Base-by-base conservation (phyloP, 2,888 invertebrate species). In the Tenthredo distinguenda region DNA sequence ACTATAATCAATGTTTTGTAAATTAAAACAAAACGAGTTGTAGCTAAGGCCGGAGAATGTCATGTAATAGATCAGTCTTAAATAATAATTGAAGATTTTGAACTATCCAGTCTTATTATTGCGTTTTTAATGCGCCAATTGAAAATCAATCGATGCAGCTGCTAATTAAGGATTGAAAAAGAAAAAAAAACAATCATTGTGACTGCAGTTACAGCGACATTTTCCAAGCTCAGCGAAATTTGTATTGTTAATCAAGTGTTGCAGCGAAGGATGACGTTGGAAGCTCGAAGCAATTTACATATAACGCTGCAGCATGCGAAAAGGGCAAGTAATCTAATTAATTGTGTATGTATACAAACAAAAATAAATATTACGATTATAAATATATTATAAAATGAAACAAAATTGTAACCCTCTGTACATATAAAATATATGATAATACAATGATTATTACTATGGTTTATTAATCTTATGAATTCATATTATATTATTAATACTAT, bases 401-500 rank as follows among this genome's bases (percentile, higher is more conserved):
- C 89, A 91, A 93, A 91, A 93, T 91, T 93, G 92, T 93, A 93
- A 90, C 92, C 93, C 91, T 92, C 92, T 93, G 93, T 93, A 93
- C 91, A 93, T 93, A 93, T 93, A 93, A 83, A 93, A 92, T 93
- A 93, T 83, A 79, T 91, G 89, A 92, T 92, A 92, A 92, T 92
- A 92, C 91, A 90, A 92, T 93, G 90, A 93, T 74, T 74, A 72
- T 84, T 74, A 72, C 84, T 55, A 74, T 84, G 72, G 58, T 74
- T 84, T 72, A 90, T 91, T 91, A 89, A 90, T 91, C 89, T 91
- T 89, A 91, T 92, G 88, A 92, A 91, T 92, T 91, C 90, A 91
- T 90, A 91, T 90, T 90, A 91, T 91, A 93, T 91, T 91, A 93
- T 91, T 90, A 92, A 92, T 91, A 92, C 89, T 89, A 93, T 93